Evolutionary conservation across 2,113 vertebrate species (phyloP), one percentile per base, ranked within the genome.

Genomic region (Pachycephala philippinensis): DNA sequence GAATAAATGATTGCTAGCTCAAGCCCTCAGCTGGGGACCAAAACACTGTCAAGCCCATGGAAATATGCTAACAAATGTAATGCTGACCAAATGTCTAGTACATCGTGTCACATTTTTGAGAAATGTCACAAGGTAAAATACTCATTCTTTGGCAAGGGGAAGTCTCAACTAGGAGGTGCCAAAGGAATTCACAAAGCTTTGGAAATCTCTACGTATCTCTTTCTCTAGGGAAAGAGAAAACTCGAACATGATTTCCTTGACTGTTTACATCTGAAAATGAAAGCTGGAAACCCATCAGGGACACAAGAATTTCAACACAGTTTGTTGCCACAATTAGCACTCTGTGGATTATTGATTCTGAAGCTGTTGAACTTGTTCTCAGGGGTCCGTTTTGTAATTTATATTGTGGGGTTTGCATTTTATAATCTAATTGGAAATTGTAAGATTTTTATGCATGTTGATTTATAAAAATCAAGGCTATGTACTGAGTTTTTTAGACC

Each of bases 121-220:
- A 89, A 74, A 44, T 76, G 66, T 64, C 85, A 78, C 59, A 76
- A 91, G 85, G 90, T 95, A 86, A 88, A 91, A 93, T 80, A 69
- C 69, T 94, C 88, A 85, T 88, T 88, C 79, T 95, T 94, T 96
- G 91, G 95, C 95, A 93, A 77, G 27, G 27, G 28, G 27, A 82
- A 6, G 54, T 74, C 42, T 93, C 79, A 80, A 8, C 86, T 80
- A 86, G 60, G 75, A 91, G 52, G 85, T 92, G 92, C 88, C 83
- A 84, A 88, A 93, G 79, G 87, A 96, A 94, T 95, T 91, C 53
- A 79, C 50, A 66, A 35, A 83, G 54, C 54, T 93, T 91, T 91
- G 85, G 95, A 94, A 87, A 95, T 49, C 35, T 88, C 24, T 93
- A 10, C 0, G 0, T 74, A 88, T 70, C 80, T 26, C 35, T 70